Percentiles rank a stretch among this genome's conserved stretches.
Evolutionary conservation across 2,888 invertebrate genomes (phyloP).

Genomic region (Sinelater perroti): DNA sequence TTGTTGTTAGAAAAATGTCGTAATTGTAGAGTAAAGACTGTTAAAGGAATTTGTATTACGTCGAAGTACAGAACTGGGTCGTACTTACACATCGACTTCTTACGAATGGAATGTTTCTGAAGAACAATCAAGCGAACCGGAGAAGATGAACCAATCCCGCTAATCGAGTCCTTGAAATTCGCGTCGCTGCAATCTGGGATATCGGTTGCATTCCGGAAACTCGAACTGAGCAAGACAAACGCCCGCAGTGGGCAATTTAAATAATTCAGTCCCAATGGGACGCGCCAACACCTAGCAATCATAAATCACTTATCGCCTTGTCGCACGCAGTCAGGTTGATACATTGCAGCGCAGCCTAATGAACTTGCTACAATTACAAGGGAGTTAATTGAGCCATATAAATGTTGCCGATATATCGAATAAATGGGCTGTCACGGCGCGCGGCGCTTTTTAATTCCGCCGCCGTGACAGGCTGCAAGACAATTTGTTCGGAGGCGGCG

Average conservation of each 20-base stretch:
- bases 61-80: no score
- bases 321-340: constrained; percentile 9
- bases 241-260: neutral
- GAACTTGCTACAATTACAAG: constrained; percentile 36
- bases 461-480: neutral
- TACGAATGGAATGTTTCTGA: no score
- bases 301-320: constrained; percentile 28
- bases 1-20: no score
- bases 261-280: no score
- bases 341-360: constrained; percentile 21
- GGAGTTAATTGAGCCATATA: constrained; percentile 38
- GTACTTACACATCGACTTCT: no score
- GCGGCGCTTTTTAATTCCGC: constrained; percentile 14
- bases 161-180: no score
- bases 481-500: neutral
- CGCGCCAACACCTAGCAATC: constrained; percentile 16
- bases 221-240: neutral
- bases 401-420: constrained; percentile 36
- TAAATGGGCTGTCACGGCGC: constrained; percentile 37
- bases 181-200: no score
- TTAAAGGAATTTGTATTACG: no score
- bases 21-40: no score
- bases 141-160: no score
- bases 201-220: no score
- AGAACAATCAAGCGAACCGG: no score